Conservation (phyloP, 2,797 vertebrate species). For the Spinus pinus region DNA sequence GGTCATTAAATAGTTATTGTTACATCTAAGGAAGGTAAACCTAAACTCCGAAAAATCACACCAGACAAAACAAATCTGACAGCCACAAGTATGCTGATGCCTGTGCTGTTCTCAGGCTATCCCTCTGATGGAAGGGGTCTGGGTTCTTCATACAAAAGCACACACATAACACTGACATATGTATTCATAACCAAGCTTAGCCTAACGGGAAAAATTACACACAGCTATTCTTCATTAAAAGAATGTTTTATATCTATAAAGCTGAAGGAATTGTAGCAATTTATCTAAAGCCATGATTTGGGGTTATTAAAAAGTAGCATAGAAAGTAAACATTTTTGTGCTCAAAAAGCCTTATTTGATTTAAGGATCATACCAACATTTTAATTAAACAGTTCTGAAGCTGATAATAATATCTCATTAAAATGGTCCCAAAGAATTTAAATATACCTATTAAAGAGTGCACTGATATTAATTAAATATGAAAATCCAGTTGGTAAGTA, state of each 20-base stretch:
- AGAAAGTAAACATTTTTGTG: neutral
- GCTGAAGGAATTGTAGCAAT: neutral
- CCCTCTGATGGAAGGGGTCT: neutral
- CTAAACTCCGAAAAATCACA: neutral
- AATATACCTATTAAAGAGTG: neutral
- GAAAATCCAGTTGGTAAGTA: neutral
- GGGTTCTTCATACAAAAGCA: neutral
- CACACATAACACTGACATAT: neutral
- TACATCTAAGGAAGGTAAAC: neutral
- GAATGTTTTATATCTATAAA: neutral
- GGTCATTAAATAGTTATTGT: neutral
- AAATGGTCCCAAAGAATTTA: neutral
- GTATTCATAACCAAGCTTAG: neutral
- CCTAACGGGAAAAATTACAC: neutral
- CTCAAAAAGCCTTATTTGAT: slow-evolving; percentile 4
- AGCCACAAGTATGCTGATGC: neutral
- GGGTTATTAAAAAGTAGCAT: neutral
- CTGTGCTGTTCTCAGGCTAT: neutral
- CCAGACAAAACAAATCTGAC: neutral
- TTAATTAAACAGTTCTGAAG: slow-evolving; percentile 34
- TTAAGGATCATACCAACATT: neutral
- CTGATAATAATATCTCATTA: slow-evolving; percentile 8
- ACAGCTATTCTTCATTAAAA: neutral
- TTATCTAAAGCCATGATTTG: neutral
- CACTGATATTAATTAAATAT: neutral